Evolutionary conservation across 2,113 vertebrate genomes (phyloP), one percentile per base, ranked within the genome.

Genomic region (Neofelis nebulosa): DNA sequence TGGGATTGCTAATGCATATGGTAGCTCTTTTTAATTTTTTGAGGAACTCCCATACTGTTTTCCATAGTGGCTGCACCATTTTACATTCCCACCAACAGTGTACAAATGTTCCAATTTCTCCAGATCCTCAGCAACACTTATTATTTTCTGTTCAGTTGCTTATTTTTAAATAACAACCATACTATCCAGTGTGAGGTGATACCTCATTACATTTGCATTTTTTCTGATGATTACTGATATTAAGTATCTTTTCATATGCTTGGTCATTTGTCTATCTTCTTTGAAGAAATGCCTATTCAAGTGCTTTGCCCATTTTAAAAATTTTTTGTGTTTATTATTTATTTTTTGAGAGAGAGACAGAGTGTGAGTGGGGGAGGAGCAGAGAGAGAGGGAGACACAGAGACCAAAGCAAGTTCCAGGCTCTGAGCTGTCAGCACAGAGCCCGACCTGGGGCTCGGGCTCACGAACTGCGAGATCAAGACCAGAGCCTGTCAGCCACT

Each of bases 121-220:
- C 66, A 84, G 21, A 92, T 85, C 6, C 48, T 96, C 9, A 12
- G 31, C 57, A 96, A n/a, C 33, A 68, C 69, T 93, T 89, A 57
- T 29, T 48, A 38, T 33, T 84, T 93, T 95, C 52, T 91, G 19
- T 48, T 63, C 57, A 61, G 57, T 83, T 74, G 66, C 36, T 19
- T 76, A 23, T 33, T 48, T 76, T 89, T 52, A 55, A 52, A 71
- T 90, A 89, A 50, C 33, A 33, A 31, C 11, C 69, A 80, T 79
- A n/a, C 36, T 96, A 71, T 90, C 2, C 2, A 14, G 74, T 38
- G 25, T 82, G 41, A 90, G 6, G n/a, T 48, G 45, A 81, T 50
- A 78, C 15, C 27, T 93, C 63, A 38, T 41, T 93, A 50, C 82
- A 84, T 69, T 89, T 80, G 6, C 71, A 91, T 89, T 96, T 98